phyloP scores from a whole-genome alignment of 2,113 vertebrate genomes.

The Vireo altiloquus region DNA sequence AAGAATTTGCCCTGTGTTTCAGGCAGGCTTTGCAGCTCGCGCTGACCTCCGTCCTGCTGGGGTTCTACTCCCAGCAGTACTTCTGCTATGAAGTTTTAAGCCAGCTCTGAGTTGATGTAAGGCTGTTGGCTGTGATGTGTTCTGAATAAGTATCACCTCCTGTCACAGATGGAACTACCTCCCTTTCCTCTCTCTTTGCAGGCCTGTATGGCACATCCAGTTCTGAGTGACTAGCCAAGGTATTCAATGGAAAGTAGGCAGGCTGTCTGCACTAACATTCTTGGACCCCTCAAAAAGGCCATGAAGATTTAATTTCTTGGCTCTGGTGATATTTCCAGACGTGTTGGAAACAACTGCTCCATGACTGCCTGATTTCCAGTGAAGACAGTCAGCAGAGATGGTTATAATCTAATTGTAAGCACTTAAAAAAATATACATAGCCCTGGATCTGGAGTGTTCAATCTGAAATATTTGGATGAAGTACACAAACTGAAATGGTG shows the following conservation, averaged over 20 bases:
- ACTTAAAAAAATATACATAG: constrained; percentile 11
- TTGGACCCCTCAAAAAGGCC: constrained; percentile 61
- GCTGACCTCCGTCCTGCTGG: not conserved
- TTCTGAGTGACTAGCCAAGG: constrained; percentile 46
- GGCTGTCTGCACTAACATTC: constrained; percentile 47
- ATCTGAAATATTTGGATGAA: not conserved
- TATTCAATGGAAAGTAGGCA: constrained; percentile 60
- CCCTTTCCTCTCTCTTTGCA: not conserved
- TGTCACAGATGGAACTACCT: not conserved
- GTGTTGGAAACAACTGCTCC: not conserved
- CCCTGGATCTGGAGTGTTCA: not conserved
- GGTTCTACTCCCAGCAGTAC: not conserved
- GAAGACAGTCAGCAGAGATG: not conserved
- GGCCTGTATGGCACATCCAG: constrained; percentile 45
- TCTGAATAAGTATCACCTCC: not conserved
- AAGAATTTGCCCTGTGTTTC: not conserved
- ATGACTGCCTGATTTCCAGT: not conserved
- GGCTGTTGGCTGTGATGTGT: not conserved
- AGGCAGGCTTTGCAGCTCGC: not conserved
- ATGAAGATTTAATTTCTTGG: constrained; percentile 60
- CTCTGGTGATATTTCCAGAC: constrained; percentile 20
- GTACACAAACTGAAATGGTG: not conserved
- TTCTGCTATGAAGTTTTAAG: not conserved
- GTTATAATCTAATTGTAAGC: constrained; percentile 1
- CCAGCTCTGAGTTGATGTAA: not conserved